phyloP scores from a whole-genome alignment of 2,113 vertebrate species.

The Condylura cristata region DNA sequence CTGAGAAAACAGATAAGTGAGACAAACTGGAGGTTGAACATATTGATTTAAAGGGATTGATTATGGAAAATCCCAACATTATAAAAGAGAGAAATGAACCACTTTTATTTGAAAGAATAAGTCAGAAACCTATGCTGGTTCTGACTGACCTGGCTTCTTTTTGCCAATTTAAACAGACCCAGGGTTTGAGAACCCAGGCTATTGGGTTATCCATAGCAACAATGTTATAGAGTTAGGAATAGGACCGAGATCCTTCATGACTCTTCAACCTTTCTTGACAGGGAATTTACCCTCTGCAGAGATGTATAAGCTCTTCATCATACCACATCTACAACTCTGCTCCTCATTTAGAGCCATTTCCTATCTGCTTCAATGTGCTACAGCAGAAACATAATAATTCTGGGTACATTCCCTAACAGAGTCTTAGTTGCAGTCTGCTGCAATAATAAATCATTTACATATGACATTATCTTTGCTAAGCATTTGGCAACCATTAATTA shows the following conservation, averaged over 20 bases:
- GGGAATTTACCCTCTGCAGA: not conserved
- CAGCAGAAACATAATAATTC: not conserved
- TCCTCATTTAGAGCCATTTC: not conserved
- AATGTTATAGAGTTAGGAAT: not conserved
- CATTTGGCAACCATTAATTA: constrained; percentile 57
- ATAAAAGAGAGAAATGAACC: not conserved
- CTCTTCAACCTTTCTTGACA: not conserved
- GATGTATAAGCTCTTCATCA: not conserved
- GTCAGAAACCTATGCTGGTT: not conserved
- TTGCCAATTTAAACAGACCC: not conserved
- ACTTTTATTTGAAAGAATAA: not conserved
- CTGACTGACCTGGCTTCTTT: not conserved
- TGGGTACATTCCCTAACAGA: not conserved
- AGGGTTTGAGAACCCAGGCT: not conserved
- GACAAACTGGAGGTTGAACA: not conserved
- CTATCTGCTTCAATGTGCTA: not conserved
- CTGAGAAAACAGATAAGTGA: not conserved
- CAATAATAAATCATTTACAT: constrained; percentile 32
- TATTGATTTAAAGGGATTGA: not conserved
- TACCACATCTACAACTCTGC: not conserved
- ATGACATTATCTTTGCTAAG: constrained; percentile 37
- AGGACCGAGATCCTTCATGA: not conserved
- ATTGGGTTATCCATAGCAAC: not conserved
- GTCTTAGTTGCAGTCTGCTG: not conserved
- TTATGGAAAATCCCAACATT: not conserved